A percentile compares a stretch with the other conserved stretches of the same genome.
Conservation (phyloP, 2,113 vertebrate species). For the Aythya baeri region DNA sequence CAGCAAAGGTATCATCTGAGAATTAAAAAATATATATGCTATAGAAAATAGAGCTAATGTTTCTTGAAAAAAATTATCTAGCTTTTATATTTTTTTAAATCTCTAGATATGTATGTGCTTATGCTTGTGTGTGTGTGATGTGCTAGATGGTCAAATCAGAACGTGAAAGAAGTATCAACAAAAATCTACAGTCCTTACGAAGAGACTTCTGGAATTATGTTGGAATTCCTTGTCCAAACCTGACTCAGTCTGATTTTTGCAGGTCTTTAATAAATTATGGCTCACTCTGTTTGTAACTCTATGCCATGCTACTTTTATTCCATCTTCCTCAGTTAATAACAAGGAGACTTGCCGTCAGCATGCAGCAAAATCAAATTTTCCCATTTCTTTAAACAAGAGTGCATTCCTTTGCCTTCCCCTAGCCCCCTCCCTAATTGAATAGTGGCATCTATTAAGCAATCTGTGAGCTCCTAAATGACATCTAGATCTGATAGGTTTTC, state of each 20-base stretch:
- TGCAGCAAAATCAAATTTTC: background rate
- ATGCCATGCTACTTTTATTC: background rate
- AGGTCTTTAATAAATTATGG: constrained; percentile 71
- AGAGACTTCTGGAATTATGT: background rate
- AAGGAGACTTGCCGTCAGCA: background rate
- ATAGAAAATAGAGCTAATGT: background rate
- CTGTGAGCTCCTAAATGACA: background rate
- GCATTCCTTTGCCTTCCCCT: background rate
- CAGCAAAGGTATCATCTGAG: background rate
- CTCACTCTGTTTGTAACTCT: constrained; percentile 52
- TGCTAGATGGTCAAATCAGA: background rate
- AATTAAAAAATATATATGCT: background rate
- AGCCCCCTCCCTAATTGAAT: background rate
- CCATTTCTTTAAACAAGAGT: background rate
- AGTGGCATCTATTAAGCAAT: background rate
- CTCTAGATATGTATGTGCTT: background rate
- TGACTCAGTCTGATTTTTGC: background rate
- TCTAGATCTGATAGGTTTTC: background rate
- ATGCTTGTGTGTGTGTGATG: accelerated
- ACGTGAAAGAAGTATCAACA: background rate
- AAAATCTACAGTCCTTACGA: background rate
- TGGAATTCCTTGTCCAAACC: background rate
- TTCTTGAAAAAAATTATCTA: background rate
- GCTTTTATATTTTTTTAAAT: background rate
- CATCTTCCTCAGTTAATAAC: background rate